Evolutionary conservation across 2,113 vertebrate genomes (phyloP).

Genomic region (Parus major): DNA sequence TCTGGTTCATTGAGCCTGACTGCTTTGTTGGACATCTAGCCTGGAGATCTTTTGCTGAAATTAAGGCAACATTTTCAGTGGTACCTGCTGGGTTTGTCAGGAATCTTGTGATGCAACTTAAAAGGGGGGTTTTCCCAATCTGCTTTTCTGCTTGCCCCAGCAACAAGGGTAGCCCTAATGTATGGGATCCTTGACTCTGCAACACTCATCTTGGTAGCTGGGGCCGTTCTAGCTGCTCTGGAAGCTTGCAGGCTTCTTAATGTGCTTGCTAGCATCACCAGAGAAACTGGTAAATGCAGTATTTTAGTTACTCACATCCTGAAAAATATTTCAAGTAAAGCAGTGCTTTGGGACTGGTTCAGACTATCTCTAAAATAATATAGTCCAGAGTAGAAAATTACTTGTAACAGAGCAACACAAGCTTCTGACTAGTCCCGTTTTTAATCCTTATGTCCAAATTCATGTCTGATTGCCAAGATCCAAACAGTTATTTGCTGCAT

Average conservation of each 20-base stretch:
- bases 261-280: not conserved
- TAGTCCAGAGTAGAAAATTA: not conserved
- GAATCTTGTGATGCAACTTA: not conserved
- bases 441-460: not conserved
- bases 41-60: not conserved
- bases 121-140: not conserved
- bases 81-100: not conserved
- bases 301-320: not conserved
- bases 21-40: slow-evolving; percentile 1
- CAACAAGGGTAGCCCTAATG: not conserved
- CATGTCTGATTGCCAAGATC: not conserved
- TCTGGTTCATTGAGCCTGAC: not conserved
- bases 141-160: not conserved
- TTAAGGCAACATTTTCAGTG: not conserved
- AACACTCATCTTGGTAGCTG: not conserved
- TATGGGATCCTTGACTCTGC: not conserved
- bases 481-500: not conserved
- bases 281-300: not conserved
- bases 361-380: not conserved
- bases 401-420: not conserved
- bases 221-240: not conserved
- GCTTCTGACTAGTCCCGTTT: not conserved
- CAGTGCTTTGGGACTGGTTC: not conserved
- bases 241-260: not conserved
- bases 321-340: not conserved